Evolutionary conservation across 2,113 vertebrate species (phyloP), one percentile per base, ranked within the genome.

Genomic region (Mormyrus iriodes): DNA sequence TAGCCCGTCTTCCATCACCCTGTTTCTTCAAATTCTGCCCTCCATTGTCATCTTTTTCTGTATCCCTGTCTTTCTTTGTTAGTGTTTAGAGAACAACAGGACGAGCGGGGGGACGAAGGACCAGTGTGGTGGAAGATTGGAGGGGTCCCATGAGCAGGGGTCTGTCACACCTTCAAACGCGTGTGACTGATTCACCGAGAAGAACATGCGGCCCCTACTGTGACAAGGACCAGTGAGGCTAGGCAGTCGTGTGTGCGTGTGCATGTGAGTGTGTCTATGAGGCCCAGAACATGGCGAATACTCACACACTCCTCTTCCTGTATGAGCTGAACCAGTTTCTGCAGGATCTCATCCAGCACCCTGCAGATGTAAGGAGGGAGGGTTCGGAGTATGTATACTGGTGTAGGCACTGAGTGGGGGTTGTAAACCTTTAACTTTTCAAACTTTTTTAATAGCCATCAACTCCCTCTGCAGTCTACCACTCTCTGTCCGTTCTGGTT

Each of bases 301-400:
- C 97, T 97, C 95, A 97, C 97, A 92, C 97, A 97, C 31, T 97
- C 97, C 92, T 97, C 97, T 65, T 97, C 97, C 90, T 97, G 97
- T 31, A 97, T 97, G 91, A 97, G 92, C 52, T 96, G 96, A 9
- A 97, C 97, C 88, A 97, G 93, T 90, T 96, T 97, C 92, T 97
- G 97, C 61, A 97, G 94, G 88, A 97, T 96, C 89, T 97, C 97
- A 90, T 97, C 97, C 93, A 97, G 94, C 88, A 95, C 95, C 95
- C 97, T 97, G 94, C 61, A 85, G n/a, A 2, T 21, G 85, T 42
- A 48, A 13, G 91, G 84, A 91, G 73, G 90, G 19, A 73, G 85
- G 46, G 52, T 39, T 31, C 1, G 42, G 42, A 52, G 53, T 73
- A 10, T 35, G 90, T 76, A 17, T 39, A 65, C n/a, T 17, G 73